Percentiles rank a stretch among this genome's conserved stretches.
These are phyloP conservation scores for Poeciliopsis retropinna DNA, from an alignment of 2,113 vertebrate genomes.

Conservation along the genomic window DNA sequence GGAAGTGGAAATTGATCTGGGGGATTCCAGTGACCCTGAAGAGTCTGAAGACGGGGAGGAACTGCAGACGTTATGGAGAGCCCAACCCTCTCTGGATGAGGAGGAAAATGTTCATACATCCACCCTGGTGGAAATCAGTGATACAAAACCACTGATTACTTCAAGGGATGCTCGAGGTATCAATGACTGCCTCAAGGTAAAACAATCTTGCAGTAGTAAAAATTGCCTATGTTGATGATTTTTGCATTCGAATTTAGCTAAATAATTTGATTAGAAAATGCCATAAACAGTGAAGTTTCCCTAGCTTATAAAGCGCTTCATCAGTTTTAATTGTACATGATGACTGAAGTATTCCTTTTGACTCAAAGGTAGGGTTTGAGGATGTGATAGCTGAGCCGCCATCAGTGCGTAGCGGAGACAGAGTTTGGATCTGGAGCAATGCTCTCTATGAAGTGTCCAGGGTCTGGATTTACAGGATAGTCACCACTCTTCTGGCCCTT, in stretches of 20 bases:
- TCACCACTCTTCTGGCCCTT: slow-evolving; percentile 74
- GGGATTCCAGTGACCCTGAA: slow-evolving; percentile 64
- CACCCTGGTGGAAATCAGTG: slow-evolving; percentile 76
- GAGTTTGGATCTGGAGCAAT: slow-evolving; percentile 83
- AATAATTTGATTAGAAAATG: not conserved
- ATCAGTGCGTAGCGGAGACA: slow-evolving; percentile 78
- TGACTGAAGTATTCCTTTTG: slow-evolving; percentile 2
- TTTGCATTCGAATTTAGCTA: slow-evolving; percentile 1
- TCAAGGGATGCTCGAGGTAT: slow-evolving; percentile 77
- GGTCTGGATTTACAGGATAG: slow-evolving; percentile 79
- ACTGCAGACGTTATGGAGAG: slow-evolving; percentile 69
- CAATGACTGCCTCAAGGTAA: slow-evolving; percentile 82
- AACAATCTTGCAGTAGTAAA: slow-evolving; percentile 4
- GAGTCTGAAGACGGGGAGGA: slow-evolving; percentile 66
- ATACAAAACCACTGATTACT: slow-evolving; percentile 77
- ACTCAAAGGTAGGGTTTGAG: slow-evolving; percentile 79
- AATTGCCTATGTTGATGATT: not conserved
- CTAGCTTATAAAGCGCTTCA: not conserved
- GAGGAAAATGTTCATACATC: slow-evolving; percentile 75
- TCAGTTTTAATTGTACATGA: not conserved
- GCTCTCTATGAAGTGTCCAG: slow-evolving; percentile 81
- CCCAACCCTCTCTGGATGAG: slow-evolving; percentile 61
- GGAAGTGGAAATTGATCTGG: slow-evolving; percentile 79
- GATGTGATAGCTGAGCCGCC: slow-evolving; percentile 82
- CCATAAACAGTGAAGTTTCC: slow-evolving; percentile 14